Base-by-base conservation (phyloP, 1,140 invertebrate species). In the Neodiprion lecontei region DNA sequence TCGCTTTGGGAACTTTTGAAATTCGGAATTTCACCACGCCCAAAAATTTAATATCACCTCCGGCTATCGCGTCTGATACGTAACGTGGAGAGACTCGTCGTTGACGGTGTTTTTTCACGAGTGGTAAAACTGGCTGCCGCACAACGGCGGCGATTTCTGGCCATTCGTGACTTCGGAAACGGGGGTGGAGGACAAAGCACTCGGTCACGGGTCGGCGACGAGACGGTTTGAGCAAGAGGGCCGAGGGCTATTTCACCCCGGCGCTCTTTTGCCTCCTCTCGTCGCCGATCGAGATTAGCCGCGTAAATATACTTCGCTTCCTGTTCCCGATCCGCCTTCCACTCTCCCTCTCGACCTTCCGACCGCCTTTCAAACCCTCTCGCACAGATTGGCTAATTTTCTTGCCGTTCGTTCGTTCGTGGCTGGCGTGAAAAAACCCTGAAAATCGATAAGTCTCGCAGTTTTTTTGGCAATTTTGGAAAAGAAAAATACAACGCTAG, bases 231-330 rank as follows among this genome's bases (percentile, higher is more conserved):
- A 75, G 69, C 72, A 72, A 72, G 71, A 81, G 79, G 79, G 76
- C 76, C 75, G 75, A 78, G 78, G 78, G 78, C 70, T 71, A 49
- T 68, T 76, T 78, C 76, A 72, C 12, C 9, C 53, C 69, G 69
- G 67, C 66, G n/a, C 67, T 66, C 76, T 81, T 72, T 75, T 79
- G 80, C 81, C 69, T 73, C 71, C 67, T 73, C 72, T 73, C 72
- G 48, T 17, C 67, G 67, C 69, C 73, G 83, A 86, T 86, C 81
- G 79, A 85, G 84, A 86, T 86, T 85, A 83, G 66, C 75, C 84
- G 85, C 83, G 84, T 76, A 83, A 85, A 83, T 76, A 80, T 53
- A 78, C 83, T 85, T 77, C 79, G 77, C 81, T 84, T 79, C 81
- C 82, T 79, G 79, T 83, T 79, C 77, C 17, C 67, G 65, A 28